Evolutionary conservation across 2,888 invertebrate species (phyloP).

Genomic region (Eremobia ochroleuca): DNA sequence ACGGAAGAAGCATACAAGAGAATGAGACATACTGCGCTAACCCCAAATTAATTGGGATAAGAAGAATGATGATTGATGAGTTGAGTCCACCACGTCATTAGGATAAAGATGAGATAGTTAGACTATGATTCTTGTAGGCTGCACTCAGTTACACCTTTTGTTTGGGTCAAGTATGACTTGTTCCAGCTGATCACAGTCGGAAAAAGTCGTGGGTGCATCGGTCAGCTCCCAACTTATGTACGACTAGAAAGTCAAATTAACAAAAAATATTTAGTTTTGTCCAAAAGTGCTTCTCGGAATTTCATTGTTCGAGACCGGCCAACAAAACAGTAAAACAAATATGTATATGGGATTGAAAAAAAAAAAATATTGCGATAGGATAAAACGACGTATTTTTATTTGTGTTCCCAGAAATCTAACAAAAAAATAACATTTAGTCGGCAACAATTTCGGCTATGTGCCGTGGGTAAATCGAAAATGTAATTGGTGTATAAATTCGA

Average conservation of each 20-base stretch:
- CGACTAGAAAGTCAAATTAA: conserved; percentile 7
- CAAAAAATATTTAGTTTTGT: background rate
- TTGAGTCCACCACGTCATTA: background rate
- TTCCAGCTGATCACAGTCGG: background rate
- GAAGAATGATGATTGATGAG: background rate
- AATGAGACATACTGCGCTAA: background rate
- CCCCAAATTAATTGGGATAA: background rate
- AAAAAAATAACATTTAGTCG: conserved; percentile 5
- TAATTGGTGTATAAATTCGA: conserved; percentile 37
- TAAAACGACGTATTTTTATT: conserved; percentile 8
- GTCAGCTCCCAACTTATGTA: background rate
- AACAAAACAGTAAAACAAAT: background rate
- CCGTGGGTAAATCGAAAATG: conserved; percentile 21
- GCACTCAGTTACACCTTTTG: too few relatives aligned
- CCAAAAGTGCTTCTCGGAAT: background rate
- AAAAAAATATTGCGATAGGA: conserved; percentile 1
- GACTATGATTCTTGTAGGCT: background rate
- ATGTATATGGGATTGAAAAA: background rate
- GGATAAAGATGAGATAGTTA: background rate
- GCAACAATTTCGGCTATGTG: conserved; percentile 9
- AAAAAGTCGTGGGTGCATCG: background rate
- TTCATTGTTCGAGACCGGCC: background rate
- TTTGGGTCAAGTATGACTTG: background rate
- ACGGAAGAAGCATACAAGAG: background rate
- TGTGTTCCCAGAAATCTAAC: conserved; percentile 3